Base-by-base conservation (phyloP, 2,888 invertebrate species). In the Cantharis nigra region DNA sequence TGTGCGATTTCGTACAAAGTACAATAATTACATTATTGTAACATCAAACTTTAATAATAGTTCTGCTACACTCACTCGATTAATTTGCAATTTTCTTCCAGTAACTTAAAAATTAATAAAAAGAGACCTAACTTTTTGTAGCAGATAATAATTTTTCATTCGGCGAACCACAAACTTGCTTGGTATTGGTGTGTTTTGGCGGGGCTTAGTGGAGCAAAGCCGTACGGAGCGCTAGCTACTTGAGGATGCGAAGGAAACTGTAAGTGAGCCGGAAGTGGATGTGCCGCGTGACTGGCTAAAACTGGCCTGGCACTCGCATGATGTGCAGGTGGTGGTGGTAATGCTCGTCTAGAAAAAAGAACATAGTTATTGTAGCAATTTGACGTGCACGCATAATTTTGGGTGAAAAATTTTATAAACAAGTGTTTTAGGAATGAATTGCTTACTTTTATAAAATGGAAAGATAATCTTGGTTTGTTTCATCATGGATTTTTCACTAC, bases 241-340 rank as follows among this genome's bases (percentile, higher is more conserved):
- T 92, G 92, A 83, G 91, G 90, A 82, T 93, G 92, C 26, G 93
- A 91, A 75, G 93, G 93, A 85, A 94, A 94, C 87, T 94, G 95
- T 88, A 95, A 92, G 87, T 96, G 96, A 9, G 95, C 95, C 79
- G 95, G 95, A 84, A 95, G 89, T 69, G 95, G 95, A 88, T 95
- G 95, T 71, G 92, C 91, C 79, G 94, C 91, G 88, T 94, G 92
- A 81, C 91, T 90, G 70, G 92, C 91, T 87, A 92, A 87, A 83
- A 92, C 90, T 72, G 92, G 92, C 85, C 93, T 89, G 72, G 94
- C 94, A 84, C 92, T 92, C 83, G 93, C 93, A 90, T 95, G 95
- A 89, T 95, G 96, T 18, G 96, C 96, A 70, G 95, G 94, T 10
- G 96, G 96, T 70, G 96, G 96, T 63, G 89, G 89, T 71, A 96